A percentile compares a stretch with the other conserved stretches of the same genome.
These are phyloP conservation scores for Falco punctatus DNA, from an alignment of 2,113 vertebrate species.

Conservation along the genomic window DNA sequence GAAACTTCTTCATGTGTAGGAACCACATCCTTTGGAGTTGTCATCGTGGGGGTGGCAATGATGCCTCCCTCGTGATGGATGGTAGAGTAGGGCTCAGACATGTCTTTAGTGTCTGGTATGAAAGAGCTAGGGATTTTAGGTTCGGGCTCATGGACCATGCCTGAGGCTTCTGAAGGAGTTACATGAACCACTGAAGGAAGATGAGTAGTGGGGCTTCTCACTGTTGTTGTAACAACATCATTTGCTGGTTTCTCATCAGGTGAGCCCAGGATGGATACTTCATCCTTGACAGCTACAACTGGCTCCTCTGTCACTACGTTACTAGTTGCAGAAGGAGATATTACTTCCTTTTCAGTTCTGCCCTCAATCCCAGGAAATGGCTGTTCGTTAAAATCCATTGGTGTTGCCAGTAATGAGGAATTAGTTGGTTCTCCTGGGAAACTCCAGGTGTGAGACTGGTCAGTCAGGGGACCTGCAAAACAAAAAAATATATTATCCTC, in stretches of 20 bases:
- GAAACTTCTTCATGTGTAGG: neutral
- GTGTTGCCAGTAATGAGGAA: neutral
- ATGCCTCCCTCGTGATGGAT: neutral
- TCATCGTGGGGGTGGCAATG: rapidly evolving
- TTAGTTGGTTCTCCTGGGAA: neutral
- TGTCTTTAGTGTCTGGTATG: neutral
- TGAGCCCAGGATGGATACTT: neutral
- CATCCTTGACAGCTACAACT: neutral
- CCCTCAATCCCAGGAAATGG: neutral
- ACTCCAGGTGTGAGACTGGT: neutral
- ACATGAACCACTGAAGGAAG: neutral
- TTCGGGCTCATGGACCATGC: neutral
- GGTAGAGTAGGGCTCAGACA: neutral
- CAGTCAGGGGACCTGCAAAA: slow-evolving; percentile 43
- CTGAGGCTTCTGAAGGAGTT: slow-evolving; percentile 18
- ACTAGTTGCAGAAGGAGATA: neutral
- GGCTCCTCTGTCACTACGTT: slow-evolving; percentile 7
- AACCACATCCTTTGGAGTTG: neutral
- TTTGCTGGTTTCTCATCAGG: neutral
- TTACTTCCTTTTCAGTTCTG: slow-evolving; percentile 20
- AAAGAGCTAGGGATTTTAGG: slow-evolving; percentile 4
- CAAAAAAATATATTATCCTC: neutral
- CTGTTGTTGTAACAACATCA: neutral
- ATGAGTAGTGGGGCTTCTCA: slow-evolving; percentile 8
- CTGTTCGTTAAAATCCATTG: neutral